Percentiles rank a stretch among this genome's conserved stretches.
Evolutionary conservation across 2,113 vertebrate genomes (phyloP).

Genomic region (Gasterosteus nipponicus): DNA sequence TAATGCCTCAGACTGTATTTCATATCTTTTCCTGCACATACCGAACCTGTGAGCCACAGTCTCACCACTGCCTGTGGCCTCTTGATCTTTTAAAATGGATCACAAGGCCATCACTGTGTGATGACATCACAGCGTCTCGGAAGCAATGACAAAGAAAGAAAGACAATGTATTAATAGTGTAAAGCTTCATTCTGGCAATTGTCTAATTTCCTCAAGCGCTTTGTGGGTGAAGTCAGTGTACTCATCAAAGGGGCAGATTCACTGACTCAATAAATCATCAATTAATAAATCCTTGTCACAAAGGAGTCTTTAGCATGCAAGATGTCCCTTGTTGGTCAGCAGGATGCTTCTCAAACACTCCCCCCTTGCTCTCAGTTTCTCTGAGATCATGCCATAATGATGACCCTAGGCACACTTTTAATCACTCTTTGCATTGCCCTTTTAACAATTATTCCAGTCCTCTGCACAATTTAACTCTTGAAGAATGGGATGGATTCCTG

Average conservation of each 20-base stretch:
- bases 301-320: slow-evolving; percentile 51
- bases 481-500: slow-evolving; percentile 60
- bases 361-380: slow-evolving; percentile 60
- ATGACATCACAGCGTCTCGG: slow-evolving; percentile 56
- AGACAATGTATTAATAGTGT: slow-evolving; percentile 52
- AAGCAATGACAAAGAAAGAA: slow-evolving; percentile 58
- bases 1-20: slow-evolving; percentile 34
- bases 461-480: slow-evolving; percentile 72
- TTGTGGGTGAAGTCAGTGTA: slow-evolving; percentile 46
- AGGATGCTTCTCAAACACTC: slow-evolving; percentile 66
- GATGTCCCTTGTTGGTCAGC: slow-evolving; percentile 64
- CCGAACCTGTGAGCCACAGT: slow-evolving; percentile 48
- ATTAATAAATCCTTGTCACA: slow-evolving; percentile 62
- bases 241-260: slow-evolving; percentile 69
- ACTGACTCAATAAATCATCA: slow-evolving; percentile 54
- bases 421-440: slow-evolving; percentile 79
- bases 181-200: slow-evolving; percentile 61
- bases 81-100: slow-evolving; percentile 57
- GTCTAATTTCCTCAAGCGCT: slow-evolving; percentile 69
- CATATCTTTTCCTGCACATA: slow-evolving; percentile 31
- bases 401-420: slow-evolving; percentile 79
- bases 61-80: slow-evolving; percentile 65
- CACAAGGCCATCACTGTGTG: slow-evolving; percentile 31
- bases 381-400: slow-evolving; percentile 78
- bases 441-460: slow-evolving; percentile 79